A percentile compares a stretch with the other conserved stretches of the same genome.
phyloP scores from a whole-genome alignment of 2,888 invertebrate species.

The Epirrita christyi region DNA sequence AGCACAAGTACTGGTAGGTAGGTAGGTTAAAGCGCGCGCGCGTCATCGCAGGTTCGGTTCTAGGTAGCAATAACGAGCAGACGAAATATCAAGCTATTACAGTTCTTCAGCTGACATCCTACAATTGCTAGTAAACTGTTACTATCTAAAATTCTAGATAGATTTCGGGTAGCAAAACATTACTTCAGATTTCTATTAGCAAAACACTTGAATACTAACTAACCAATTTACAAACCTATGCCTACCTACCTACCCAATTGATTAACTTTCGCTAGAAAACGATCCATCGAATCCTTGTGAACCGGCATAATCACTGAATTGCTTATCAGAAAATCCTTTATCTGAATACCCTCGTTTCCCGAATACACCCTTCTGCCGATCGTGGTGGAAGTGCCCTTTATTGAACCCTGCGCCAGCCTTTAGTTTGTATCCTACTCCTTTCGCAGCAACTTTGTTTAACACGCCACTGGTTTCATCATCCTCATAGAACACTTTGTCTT shows the following conservation, averaged over 20 bases:
- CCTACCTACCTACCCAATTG: not conserved
- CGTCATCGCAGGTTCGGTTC: not conserved
- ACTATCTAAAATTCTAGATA: too few relatives aligned
- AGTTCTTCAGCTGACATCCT: not conserved
- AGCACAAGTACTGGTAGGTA: too few relatives aligned
- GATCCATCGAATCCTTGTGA: conserved; percentile 71
- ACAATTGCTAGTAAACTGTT: not conserved
- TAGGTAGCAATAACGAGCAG: not conserved
- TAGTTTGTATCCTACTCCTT: conserved; percentile 71
- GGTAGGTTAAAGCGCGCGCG: not conserved
- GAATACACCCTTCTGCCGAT: conserved; percentile 71
- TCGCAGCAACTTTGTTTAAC: conserved; percentile 78
- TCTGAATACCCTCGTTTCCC: conserved; percentile 79
- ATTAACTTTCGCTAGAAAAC: conserved; percentile 51
- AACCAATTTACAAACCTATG: too few relatives aligned
- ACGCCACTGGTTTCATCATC: conserved; percentile 81
- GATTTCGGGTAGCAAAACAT: too few relatives aligned
- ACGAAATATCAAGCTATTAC: too few relatives aligned
- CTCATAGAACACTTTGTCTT: conserved; percentile 85
- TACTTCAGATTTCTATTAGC: too few relatives aligned
- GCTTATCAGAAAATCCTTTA: conserved; percentile 79
- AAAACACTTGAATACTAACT: too few relatives aligned
- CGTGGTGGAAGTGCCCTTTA: conserved; percentile 67
- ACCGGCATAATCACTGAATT: conserved; percentile 73
- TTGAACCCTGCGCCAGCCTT: conserved; percentile 72